phyloP scores from a whole-genome alignment of 2,888 invertebrate genomes.

The Cerceris ruficornis region DNA sequence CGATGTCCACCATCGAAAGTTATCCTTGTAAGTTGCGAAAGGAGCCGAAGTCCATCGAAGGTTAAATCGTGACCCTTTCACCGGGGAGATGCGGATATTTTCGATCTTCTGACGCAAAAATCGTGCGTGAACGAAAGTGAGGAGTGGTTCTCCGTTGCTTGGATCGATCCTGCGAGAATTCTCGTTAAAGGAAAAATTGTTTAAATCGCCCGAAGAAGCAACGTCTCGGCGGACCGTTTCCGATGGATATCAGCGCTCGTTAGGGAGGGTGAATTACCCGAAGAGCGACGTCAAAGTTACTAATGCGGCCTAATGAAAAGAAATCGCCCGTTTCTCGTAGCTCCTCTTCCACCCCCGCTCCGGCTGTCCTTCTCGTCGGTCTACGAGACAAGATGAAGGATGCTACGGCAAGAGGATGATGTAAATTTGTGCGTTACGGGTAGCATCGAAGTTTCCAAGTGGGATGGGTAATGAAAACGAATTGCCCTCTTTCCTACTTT shows the following conservation, averaged over 20 bases:
- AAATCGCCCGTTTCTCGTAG: slow-evolving; percentile 45
- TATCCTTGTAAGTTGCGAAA: no score
- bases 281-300: slow-evolving; percentile 49
- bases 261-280: slow-evolving; percentile 42
- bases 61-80: no score
- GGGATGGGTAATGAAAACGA: slow-evolving; percentile 65
- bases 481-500: slow-evolving; percentile 62
- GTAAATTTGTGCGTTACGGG: slow-evolving; percentile 65
- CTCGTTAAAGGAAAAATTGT: no score
- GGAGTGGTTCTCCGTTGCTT: no score
- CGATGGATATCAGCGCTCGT: slow-evolving; percentile 44
- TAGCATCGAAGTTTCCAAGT: slow-evolving; percentile 58
- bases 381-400: slow-evolving; percentile 48
- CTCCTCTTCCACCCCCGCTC: neutral
- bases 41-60: no score
- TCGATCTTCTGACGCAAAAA: no score
- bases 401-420: slow-evolving; percentile 53
- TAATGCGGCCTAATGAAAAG: slow-evolving; percentile 56
- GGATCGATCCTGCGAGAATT: no score
- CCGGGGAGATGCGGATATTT: no score
- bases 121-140: no score
- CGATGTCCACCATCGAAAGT: no score
- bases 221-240: slow-evolving; percentile 25
- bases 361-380: neutral
- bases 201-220: neutral